A percentile compares a stretch with the other conserved stretches of the same genome.
phyloP scores from a whole-genome alignment of 1,140 invertebrate genomes.

The Centruroides sculpturatus region DNA sequence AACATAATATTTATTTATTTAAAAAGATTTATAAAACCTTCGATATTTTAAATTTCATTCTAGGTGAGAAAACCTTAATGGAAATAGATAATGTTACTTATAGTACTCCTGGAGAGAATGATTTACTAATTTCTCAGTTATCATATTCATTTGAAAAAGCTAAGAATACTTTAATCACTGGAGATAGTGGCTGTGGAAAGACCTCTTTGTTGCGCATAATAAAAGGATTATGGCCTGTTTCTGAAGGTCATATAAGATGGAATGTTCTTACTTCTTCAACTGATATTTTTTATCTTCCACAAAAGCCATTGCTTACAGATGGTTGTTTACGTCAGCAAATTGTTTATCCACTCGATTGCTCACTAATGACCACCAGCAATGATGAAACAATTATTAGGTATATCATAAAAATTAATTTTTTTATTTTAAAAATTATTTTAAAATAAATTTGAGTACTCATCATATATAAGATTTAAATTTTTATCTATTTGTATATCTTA shows the following conservation, averaged over 20 bases:
- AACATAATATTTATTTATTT: too few species aligned
- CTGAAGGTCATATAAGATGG: slow-evolving; percentile 27
- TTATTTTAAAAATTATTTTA: too few species aligned
- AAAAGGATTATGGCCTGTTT: slow-evolving; percentile 39
- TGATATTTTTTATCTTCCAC: slow-evolving; percentile 39
- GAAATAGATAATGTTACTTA: slow-evolving; percentile 15
- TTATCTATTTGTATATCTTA: too few species aligned
- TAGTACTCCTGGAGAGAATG: slow-evolving; percentile 14
- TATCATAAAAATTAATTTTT: too few species aligned
- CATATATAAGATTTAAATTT: too few species aligned
- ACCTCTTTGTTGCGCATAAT: slow-evolving; percentile 42
- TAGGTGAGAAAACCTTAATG: slow-evolving; percentile 2
- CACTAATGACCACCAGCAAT: neutral
- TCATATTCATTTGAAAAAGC: slow-evolving; percentile 27
- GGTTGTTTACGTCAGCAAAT: slow-evolving; percentile 41
- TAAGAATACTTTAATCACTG: slow-evolving; percentile 38
- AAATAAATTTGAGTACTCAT: too few species aligned
- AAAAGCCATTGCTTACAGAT: slow-evolving; percentile 43
- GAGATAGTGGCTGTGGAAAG: slow-evolving; percentile 44
- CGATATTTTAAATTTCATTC: neutral
- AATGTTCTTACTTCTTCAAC: slow-evolving; percentile 20
- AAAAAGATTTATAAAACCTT: too few species aligned
- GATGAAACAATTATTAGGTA: too few species aligned
- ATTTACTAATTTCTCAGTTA: slow-evolving; percentile 1
- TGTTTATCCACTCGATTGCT: slow-evolving; percentile 25